These are phyloP conservation scores for Andrena praecox DNA, from an alignment of 2,888 invertebrate genomes.

Conservation along the genomic window DNA sequence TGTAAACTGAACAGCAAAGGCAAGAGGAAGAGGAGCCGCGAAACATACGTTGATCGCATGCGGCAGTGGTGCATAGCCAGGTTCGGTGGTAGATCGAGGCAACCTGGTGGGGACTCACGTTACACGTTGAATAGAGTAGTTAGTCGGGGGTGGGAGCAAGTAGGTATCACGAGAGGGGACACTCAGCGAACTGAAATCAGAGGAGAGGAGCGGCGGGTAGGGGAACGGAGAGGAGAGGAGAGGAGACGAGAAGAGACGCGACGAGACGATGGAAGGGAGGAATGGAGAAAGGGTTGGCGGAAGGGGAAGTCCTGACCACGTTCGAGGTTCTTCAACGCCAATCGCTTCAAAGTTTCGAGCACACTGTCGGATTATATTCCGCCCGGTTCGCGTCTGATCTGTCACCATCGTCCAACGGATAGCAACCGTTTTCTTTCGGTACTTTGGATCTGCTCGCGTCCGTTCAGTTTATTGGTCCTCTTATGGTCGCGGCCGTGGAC, in stretches of 20 bases:
- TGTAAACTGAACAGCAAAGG: too few species aligned
- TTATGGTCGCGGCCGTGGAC: background rate
- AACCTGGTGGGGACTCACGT: background rate
- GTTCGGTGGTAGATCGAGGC: background rate
- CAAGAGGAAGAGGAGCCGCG: too few species aligned
- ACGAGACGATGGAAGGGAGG: slow-evolving; percentile 21
- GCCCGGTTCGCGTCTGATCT: slow-evolving; percentile 78
- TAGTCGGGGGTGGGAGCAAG: too few species aligned
- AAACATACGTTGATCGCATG: background rate
- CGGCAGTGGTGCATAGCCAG: background rate
- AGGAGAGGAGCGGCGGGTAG: slow-evolving; percentile 13
- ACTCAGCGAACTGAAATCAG: background rate
- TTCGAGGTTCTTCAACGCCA: slow-evolving; percentile 75
- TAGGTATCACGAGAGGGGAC: too few species aligned
- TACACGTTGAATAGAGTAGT: too few species aligned
- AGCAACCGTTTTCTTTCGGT: slow-evolving; percentile 1
- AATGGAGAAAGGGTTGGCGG: slow-evolving; percentile 54
- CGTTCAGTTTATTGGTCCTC: slow-evolving; percentile 5
- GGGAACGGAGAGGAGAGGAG: background rate
- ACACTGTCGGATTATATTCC: slow-evolving; percentile 70
- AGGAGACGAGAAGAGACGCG: background rate
- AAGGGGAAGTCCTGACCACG: slow-evolving; percentile 80
- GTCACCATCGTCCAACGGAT: slow-evolving; percentile 74
- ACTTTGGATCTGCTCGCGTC: background rate
- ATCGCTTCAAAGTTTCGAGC: slow-evolving; percentile 74